Evolutionary conservation across 2,797 vertebrate genomes (phyloP).

Genomic region (Rousettus madagascariensis): DNA sequence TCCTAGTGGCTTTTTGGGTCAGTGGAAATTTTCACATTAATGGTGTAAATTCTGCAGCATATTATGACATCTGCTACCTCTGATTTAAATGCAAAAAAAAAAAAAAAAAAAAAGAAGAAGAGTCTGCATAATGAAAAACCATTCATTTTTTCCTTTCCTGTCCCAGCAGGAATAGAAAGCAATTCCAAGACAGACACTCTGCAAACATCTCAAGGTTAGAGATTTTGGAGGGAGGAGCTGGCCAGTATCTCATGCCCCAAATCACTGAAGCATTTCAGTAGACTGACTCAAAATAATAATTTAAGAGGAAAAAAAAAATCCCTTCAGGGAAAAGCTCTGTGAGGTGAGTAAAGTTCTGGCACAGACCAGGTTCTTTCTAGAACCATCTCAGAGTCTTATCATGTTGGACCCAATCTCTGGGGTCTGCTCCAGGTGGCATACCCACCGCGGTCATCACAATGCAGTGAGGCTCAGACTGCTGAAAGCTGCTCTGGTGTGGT

Average conservation of each 20-base stretch:
- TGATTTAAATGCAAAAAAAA: constrained; percentile 44
- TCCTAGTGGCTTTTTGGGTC: not conserved
- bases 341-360: not conserved
- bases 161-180: constrained; percentile 44
- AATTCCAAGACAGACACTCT: constrained; percentile 28
- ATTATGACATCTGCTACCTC: constrained; percentile 35
- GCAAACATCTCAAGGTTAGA: constrained; percentile 58
- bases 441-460: not conserved
- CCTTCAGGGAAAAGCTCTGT: not conserved
- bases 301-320: not conserved
- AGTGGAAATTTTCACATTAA: constrained; percentile 45
- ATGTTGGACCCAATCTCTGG: not conserved
- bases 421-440: not conserved
- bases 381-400: constrained; percentile 9
- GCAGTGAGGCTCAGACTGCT: not conserved
- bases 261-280: constrained; percentile 59
- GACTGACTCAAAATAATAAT: constrained; percentile 26
- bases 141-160: constrained; percentile 49
- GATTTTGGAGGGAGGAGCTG: constrained; percentile 9
- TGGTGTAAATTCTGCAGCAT: constrained; percentile 37
- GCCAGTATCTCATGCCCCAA: constrained; percentile 39
- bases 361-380: not conserved
- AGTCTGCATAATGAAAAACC: not conserved
- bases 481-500: not conserved
- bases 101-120: constrained; percentile 28